Conservation (phyloP, 2,797 vertebrate genomes). For the Hemibagrus guttatus region DNA sequence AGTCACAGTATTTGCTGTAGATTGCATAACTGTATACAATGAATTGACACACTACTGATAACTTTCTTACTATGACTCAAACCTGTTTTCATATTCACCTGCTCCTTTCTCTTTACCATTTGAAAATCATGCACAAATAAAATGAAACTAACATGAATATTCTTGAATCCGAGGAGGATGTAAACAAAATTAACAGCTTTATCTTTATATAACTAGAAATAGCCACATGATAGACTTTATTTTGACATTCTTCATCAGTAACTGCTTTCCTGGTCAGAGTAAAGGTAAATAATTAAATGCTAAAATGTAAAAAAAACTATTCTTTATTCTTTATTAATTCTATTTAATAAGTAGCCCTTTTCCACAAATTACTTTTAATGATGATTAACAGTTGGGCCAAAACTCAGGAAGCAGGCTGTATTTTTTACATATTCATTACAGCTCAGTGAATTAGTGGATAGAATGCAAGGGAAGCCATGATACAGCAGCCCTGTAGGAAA, state of each 20-base stretch:
- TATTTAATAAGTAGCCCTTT: neutral
- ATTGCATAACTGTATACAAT: neutral
- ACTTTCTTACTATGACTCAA: neutral
- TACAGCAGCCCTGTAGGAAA: too few relatives aligned
- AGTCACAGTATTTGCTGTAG: neutral
- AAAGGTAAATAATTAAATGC: neutral
- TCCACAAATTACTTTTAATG: too few relatives aligned
- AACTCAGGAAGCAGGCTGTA: too few relatives aligned
- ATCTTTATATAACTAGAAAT: neutral
- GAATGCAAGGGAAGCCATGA: too few relatives aligned
- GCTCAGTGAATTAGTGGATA: too few relatives aligned
- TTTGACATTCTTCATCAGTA: neutral
- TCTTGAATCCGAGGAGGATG: neutral
- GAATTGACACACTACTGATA: neutral
- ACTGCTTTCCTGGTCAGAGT: neutral
- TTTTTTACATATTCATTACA: too few relatives aligned
- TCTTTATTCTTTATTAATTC: neutral
- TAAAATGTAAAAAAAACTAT: neutral
- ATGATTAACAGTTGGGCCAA: neutral
- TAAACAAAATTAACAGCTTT: neutral
- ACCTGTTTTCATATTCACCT: neutral
- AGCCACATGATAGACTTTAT: neutral
- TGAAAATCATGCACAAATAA: neutral
- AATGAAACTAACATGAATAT: neutral
- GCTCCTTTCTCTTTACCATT: neutral